A percentile compares a stretch with the other conserved stretches of the same genome.
These are phyloP conservation scores for Phrynocephalus forsythii DNA, from an alignment of 2,797 vertebrate genomes.

Conservation along the genomic window DNA sequence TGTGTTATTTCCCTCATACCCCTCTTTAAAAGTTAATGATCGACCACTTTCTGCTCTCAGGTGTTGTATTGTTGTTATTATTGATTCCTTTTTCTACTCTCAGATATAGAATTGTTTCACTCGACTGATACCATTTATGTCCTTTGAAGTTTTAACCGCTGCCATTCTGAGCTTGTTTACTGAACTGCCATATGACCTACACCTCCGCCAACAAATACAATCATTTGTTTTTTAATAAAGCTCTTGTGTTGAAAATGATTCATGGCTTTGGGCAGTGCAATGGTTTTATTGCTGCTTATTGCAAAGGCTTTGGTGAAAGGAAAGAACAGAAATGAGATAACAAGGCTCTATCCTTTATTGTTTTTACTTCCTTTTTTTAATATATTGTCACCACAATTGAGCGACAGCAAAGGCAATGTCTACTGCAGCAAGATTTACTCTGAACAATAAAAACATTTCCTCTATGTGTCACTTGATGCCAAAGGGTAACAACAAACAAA, in stretches of 20 bases:
- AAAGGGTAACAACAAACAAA: neutral
- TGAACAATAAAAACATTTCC: slow-evolving; percentile 15
- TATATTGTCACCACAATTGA: slow-evolving; percentile 8
- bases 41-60: neutral
- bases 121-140: neutral
- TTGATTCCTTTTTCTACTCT: slow-evolving; percentile 2
- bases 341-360: neutral
- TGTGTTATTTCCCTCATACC: neutral
- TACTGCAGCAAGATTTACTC: slow-evolving; percentile 1
- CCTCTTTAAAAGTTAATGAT: neutral
- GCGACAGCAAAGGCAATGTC: neutral
- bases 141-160: slow-evolving; percentile 10
- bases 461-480: neutral
- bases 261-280: slow-evolving; percentile 10
- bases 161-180: slow-evolving; percentile 12
- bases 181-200: slow-evolving; percentile 8
- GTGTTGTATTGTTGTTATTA: neutral
- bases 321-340: neutral
- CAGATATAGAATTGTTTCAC: slow-evolving; percentile 10
- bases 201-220: slow-evolving; percentile 14
- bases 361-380: neutral
- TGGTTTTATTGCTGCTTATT: slow-evolving; percentile 19
- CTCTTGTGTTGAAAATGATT: neutral
- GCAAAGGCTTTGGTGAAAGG: neutral
- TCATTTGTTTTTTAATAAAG: slow-evolving; percentile 8